These are phyloP conservation scores for Oithona nana DNA, from an alignment of 2,888 invertebrate species.

Conservation along the genomic window DNA sequence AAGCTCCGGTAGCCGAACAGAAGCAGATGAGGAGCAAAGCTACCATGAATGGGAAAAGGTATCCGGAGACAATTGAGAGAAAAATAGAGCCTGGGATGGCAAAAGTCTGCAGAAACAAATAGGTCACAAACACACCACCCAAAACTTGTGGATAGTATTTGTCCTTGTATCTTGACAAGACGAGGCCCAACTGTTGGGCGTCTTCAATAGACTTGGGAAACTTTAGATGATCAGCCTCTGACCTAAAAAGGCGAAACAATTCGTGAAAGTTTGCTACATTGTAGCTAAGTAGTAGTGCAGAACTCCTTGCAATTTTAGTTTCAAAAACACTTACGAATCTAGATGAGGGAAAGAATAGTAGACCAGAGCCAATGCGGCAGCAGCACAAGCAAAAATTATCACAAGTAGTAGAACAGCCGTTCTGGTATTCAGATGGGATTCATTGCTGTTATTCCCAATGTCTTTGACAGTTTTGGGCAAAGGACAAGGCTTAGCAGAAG, in stretches of 20 bases:
- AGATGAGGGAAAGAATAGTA: background rate
- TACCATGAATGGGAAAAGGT: slow-evolving; percentile 76
- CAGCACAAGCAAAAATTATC: background rate
- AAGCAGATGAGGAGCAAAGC: slow-evolving; percentile 75
- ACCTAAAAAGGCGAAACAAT: slow-evolving; percentile 26
- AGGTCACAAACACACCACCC: slow-evolving; percentile 65
- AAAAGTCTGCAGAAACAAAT: slow-evolving; percentile 99
- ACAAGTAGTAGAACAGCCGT: background rate
- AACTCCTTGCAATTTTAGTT: background rate
- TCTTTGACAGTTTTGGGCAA: background rate
- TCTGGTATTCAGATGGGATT: background rate
- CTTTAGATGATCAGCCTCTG: slow-evolving; percentile 69
- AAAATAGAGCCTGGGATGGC: slow-evolving; percentile 98
- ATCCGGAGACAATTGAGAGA: slow-evolving; percentile 87
- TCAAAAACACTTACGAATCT: background rate
- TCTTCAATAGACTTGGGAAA: slow-evolving; percentile 84
- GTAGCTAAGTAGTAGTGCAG: background rate
- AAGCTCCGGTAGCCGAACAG: slow-evolving; percentile 89
- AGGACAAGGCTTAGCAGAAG: background rate
- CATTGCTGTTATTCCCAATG: background rate
- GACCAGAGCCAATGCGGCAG: background rate
- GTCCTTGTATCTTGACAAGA: slow-evolving; percentile 78
- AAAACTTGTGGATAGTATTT: slow-evolving; percentile 44
- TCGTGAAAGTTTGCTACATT: background rate
- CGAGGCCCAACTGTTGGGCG: slow-evolving; percentile 76